phyloP scores from a whole-genome alignment of 2,888 invertebrate species.

The Camptogramma bilineatum region DNA sequence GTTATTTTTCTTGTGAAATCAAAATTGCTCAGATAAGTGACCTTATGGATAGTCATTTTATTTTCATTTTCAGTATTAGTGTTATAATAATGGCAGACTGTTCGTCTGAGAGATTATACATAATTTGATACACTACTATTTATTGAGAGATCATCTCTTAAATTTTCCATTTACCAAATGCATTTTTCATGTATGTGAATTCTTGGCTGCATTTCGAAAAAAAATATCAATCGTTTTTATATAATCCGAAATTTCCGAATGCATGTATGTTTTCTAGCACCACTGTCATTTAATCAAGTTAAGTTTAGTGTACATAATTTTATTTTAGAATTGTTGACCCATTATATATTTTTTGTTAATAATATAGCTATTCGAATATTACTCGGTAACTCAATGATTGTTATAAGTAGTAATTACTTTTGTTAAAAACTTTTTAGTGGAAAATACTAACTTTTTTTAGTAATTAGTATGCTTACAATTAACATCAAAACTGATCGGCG shows the following conservation, averaged over 20 bases:
- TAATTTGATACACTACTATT: conserved; percentile 32
- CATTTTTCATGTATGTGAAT: conserved; percentile 44
- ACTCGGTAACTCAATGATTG: conserved; percentile 55
- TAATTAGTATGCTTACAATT: conserved; percentile 61
- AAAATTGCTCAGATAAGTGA: conserved; percentile 66
- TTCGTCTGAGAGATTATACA: conserved; percentile 34
- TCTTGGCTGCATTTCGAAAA: conserved; percentile 50
- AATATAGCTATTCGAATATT: conserved; percentile 68
- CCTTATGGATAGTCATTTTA: conserved; percentile 52
- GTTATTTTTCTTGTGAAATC: conserved; percentile 21
- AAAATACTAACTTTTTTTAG: conserved; percentile 64
- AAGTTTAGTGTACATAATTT: conserved; percentile 77
- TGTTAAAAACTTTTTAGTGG: conserved; percentile 68
- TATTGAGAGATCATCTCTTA: conserved; percentile 26
- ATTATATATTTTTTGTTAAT: conserved; percentile 70
- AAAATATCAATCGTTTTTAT: conserved; percentile 61
- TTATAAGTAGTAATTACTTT: conserved; percentile 63
- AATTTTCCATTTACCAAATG: conserved; percentile 44
- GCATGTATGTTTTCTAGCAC: conserved; percentile 38
- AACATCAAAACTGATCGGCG: conserved; percentile 52
- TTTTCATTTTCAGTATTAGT: conserved; percentile 44
- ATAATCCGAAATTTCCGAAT: conserved; percentile 51
- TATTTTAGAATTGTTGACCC: conserved; percentile 71
- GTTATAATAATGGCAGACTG: conserved; percentile 22
- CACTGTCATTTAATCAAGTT: conserved; percentile 38